These are phyloP conservation scores for Caenorhabditis virilis DNA, from an alignment of 2,888 invertebrate species.

Conservation along the genomic window DNA sequence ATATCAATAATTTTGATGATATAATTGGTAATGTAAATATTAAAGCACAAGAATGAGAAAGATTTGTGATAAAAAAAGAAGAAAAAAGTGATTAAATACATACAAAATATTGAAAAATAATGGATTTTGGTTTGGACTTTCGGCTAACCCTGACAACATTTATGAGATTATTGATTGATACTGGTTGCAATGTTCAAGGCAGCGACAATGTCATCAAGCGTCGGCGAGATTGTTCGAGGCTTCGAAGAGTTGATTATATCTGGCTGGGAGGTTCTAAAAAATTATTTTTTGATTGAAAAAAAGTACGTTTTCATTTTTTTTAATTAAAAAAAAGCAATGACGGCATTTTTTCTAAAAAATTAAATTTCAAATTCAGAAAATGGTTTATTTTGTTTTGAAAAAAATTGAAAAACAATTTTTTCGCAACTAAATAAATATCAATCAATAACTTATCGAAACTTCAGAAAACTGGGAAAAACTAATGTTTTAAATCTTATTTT, in stretches of 20 bases:
- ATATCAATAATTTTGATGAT: no score
- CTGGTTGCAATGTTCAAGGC: constrained; percentile 32
- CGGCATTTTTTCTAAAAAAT: no score
- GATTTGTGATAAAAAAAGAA: background rate
- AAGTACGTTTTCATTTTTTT: background rate
- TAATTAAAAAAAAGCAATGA: no score
- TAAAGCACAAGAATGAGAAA: constrained; percentile 21
- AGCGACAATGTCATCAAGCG: constrained; percentile 33
- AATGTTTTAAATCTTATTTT: no score
- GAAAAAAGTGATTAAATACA: background rate
- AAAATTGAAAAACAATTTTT: no score
- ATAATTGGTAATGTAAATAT: no score
- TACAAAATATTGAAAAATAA: no score
- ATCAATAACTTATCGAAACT: no score
- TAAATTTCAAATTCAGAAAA: background rate
- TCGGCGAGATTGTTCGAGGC: constrained; percentile 31
- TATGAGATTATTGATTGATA: constrained; percentile 7
- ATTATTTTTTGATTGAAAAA: background rate
- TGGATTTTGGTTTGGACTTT: no score
- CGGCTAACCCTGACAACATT: background rate
- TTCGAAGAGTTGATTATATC: constrained; percentile 31
- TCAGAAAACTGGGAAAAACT: no score
- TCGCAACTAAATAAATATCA: no score
- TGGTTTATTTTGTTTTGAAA: no score
- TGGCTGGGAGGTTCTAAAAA: constrained; percentile 29